Percentiles rank a stretch among this genome's conserved stretches.
phyloP scores from a whole-genome alignment of 2,113 vertebrate genomes.

The Leucosticte australis region DNA sequence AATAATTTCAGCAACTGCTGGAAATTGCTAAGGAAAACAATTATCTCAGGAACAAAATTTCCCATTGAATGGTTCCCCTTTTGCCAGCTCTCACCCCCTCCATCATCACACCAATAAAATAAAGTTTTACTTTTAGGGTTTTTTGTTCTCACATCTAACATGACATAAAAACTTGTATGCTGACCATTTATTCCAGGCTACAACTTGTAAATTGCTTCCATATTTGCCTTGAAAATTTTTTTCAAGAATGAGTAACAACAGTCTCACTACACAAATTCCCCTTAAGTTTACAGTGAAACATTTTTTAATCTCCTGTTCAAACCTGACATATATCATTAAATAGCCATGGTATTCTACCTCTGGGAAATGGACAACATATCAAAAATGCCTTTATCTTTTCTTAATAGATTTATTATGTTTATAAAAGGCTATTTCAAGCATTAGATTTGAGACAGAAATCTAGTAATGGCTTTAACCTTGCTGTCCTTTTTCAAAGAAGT shows the following conservation, averaged over 20 bases:
- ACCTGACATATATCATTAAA: neutral
- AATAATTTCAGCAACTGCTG: neutral
- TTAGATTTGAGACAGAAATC: neutral
- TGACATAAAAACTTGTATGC: neutral
- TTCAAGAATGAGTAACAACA: neutral
- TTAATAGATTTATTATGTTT: neutral
- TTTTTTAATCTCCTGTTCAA: neutral
- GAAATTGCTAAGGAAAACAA: neutral
- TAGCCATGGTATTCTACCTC: neutral
- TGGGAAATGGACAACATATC: neutral
- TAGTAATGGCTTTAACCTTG: conserved; percentile 13
- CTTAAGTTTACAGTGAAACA: neutral
- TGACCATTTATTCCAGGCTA: neutral
- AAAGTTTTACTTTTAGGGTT: neutral
- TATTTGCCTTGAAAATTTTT: neutral
- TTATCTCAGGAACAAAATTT: neutral
- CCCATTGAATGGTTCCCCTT: neutral
- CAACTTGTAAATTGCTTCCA: neutral
- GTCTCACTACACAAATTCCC: neutral
- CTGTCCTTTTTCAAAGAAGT: neutral
- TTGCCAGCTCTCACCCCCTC: neutral
- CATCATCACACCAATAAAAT: neutral
- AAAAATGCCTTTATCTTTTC: neutral
- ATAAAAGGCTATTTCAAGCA: conserved; percentile 2
- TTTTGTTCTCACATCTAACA: neutral